Percentiles rank a stretch among this genome's conserved stretches.
phyloP scores from a whole-genome alignment of 2,113 vertebrate genomes.

The Neomonachus schauinslandi region DNA sequence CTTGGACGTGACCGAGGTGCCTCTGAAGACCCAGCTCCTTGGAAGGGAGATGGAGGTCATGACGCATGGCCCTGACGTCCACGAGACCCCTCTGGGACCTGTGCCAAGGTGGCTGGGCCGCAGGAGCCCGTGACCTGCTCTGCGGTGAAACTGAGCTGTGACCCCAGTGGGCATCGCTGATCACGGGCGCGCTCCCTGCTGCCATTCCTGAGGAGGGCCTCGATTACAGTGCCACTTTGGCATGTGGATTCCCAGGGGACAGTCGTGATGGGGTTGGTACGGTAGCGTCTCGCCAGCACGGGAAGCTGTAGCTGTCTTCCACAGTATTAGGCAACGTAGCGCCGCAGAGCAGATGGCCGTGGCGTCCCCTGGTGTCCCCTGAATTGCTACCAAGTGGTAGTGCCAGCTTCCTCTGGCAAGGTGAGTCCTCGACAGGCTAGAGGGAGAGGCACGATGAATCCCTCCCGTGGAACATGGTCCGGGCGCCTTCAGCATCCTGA shows the following conservation, averaged over 20 bases:
- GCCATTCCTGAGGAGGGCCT: rapidly evolving
- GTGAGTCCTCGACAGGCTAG: slow-evolving; percentile 75
- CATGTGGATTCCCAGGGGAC: slow-evolving; percentile 61
- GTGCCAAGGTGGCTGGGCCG: not conserved
- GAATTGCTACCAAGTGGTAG: slow-evolving; percentile 62
- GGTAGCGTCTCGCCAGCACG: not conserved
- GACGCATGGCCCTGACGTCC: rapidly evolving
- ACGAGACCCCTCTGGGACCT: not conserved
- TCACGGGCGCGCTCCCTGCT: slow-evolving; percentile 42
- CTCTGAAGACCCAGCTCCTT: not conserved
- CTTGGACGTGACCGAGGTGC: not conserved
- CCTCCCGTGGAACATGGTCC: rapidly evolving
- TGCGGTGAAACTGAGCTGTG: not conserved
- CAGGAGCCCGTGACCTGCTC: not conserved
- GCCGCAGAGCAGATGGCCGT: not conserved
- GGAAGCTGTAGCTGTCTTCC: slow-evolving; percentile 15
- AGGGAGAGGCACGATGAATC: not conserved
- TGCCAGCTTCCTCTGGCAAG: not conserved
- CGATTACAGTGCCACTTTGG: slow-evolving; percentile 12
- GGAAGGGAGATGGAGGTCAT: not conserved
- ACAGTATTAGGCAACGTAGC: too few species aligned
- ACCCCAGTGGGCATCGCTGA: not conserved
- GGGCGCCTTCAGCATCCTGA: not conserved
- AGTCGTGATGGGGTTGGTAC: slow-evolving; percentile 37
- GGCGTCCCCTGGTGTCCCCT: slow-evolving; percentile 55